A percentile compares a stretch with the other conserved stretches of the same genome.
Evolutionary conservation across 1,140 invertebrate genomes (phyloP).

Genomic region (Caerostris darwini): DNA sequence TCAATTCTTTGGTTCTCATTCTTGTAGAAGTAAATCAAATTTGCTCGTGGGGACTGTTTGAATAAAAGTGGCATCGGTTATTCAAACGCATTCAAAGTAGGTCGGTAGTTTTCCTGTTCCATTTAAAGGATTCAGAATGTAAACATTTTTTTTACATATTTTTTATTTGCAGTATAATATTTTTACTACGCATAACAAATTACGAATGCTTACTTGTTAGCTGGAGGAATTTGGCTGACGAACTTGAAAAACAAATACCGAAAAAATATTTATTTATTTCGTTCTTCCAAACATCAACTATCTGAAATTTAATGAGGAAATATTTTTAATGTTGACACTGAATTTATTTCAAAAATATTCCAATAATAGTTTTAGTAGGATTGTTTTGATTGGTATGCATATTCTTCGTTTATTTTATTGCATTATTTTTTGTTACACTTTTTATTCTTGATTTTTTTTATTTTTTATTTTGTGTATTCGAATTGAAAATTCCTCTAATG

Average conservation of each 20-base stretch:
- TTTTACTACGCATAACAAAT: slow-evolving; percentile 9
- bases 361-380: too few relatives aligned
- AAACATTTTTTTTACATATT: background rate
- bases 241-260: background rate
- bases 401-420: too few relatives aligned
- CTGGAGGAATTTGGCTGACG: background rate
- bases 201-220: slow-evolving; percentile 1
- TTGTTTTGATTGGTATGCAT: too few relatives aligned
- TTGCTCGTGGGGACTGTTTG: slow-evolving; percentile 41
- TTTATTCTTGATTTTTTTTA: too few relatives aligned
- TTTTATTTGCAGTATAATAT: background rate
- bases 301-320: too few relatives aligned
- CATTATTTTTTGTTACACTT: too few relatives aligned
- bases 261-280: too few relatives aligned
- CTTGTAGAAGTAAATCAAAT: slow-evolving; percentile 55
- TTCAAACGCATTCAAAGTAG: slow-evolving; percentile 65
- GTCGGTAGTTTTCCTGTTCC: slow-evolving; percentile 4
- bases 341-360: too few relatives aligned
- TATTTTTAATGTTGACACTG: too few relatives aligned
- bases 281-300: too few relatives aligned
- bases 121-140: slow-evolving; percentile 15
- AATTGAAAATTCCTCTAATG: too few relatives aligned
- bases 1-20: background rate
- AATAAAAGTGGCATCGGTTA: slow-evolving; percentile 63
- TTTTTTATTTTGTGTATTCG: too few relatives aligned